Base-by-base conservation (phyloP, 23 tunicate species). In the Botrylloides violaceus region DNA sequence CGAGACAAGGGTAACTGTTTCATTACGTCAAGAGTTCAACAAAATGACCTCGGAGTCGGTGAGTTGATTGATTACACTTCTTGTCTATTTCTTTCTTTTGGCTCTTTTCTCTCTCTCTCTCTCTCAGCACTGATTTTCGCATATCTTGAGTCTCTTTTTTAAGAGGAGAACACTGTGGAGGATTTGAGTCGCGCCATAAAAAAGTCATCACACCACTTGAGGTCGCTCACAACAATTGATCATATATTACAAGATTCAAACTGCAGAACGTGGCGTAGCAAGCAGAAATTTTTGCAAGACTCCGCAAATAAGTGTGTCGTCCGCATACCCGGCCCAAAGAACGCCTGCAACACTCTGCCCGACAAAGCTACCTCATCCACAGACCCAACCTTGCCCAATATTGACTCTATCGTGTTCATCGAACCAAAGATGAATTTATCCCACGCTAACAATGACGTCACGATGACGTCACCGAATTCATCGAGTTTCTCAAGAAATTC, bases 371-470 rank as follows among this genome's bases (percentile, higher is more conserved):
- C 18, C 12, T 15, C 71, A 12, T 36, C 43, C 21, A 68, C 6
- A 18, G 58, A 2, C 57, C 49, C 26, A 2, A 20, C 65, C 5
- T 49, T 77, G 61, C 78, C 81, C 5, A 61, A 77, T 23, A 62
- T 83, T 18, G 58, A 77, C 58, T 66, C 90, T 18, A 65, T 83
- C 30, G 90, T 83, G 4, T 77, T 83, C 70, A 3, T 77, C 3
- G 90, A 83, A 29, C 90, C 90, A 3, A 49, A 66, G 50, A 33
- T 77, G 5, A 50, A 66, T 9, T 15, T 77, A 12, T 37, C 36
- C 12, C 74, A 68, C 28, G 23, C 20, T 37, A 37, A 68, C 24
- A 18, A 23, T 18, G 58, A 4, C 3, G 32, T 33, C 7, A 25
- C 36, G 3, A 63, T 6, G 7, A 25, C 35, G 20, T 9, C 35